Conservation (phyloP, 2,888 invertebrate species). For the Athalia circularis region DNA sequence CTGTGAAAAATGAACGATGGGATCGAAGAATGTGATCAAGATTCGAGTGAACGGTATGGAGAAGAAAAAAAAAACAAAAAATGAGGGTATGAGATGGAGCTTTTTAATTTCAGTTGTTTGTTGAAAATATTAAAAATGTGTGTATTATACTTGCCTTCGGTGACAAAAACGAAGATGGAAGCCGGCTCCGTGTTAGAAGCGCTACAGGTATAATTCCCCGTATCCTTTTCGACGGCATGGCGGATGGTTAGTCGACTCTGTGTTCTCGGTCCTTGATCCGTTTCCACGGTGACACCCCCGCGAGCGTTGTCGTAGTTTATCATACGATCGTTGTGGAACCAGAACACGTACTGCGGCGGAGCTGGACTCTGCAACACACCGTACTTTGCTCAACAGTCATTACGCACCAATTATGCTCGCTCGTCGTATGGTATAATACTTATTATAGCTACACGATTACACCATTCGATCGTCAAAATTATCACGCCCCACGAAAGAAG, state of each 20-base stretch:
- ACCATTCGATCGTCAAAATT: background rate
- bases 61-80: background rate
- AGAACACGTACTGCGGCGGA: slow-evolving; percentile 95
- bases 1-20: background rate
- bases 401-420: slow-evolving; percentile 16
- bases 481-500: too few relatives aligned
- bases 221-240: slow-evolving; percentile 88
- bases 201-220: slow-evolving; percentile 94
- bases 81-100: background rate
- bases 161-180: slow-evolving; percentile 92
- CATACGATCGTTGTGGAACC: slow-evolving; percentile 96
- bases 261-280: slow-evolving; percentile 89
- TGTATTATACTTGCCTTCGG: slow-evolving; percentile 83
- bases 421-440: background rate
- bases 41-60: background rate
- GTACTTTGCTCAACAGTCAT: slow-evolving; percentile 29
- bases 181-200: slow-evolving; percentile 93
- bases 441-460: background rate
- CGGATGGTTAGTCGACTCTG: slow-evolving; percentile 90
- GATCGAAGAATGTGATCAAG: background rate
- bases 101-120: too few relatives aligned
- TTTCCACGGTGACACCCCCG: slow-evolving; percentile 88
- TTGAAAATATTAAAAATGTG: background rate
- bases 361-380: slow-evolving; percentile 85
- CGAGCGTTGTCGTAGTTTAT: slow-evolving; percentile 93